Evolutionary conservation across 2,888 invertebrate genomes (phyloP).

Genomic region (Ecliptopera silaceata): DNA sequence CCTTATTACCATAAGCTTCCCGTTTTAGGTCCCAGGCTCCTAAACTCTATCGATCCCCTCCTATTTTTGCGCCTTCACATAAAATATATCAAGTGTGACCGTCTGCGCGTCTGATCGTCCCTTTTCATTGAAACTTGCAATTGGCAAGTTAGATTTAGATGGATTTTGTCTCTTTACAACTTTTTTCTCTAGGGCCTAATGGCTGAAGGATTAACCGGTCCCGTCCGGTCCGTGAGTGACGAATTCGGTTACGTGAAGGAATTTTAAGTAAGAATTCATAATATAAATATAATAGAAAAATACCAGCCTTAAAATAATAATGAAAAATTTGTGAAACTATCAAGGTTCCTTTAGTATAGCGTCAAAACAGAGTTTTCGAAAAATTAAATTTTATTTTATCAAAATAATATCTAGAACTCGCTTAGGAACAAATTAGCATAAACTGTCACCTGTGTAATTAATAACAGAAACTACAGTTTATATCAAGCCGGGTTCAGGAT

Average conservation of each 20-base stretch:
- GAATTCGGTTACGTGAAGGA: conserved; percentile 4
- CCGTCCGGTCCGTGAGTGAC: conserved; percentile 6
- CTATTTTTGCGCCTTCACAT: conserved; percentile 69
- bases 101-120: conserved; percentile 51
- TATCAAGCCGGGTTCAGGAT: conserved; percentile 32
- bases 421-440: conserved; percentile 28
- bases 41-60: conserved; percentile 76
- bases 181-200: conserved; percentile 42
- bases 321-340: no score
- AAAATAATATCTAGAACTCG: conserved; percentile 15
- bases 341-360: no score
- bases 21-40: conserved; percentile 74
- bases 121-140: conserved; percentile 76
- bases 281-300: no score
- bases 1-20: conserved; percentile 82
- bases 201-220: conserved; percentile 24
- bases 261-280: conserved; percentile 5
- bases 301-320: background rate
- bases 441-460: conserved; percentile 32
- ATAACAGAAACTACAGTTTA: conserved; percentile 33
- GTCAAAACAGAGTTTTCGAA: background rate
- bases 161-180: conserved; percentile 57
- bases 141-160: conserved; percentile 67
- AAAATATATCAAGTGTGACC: conserved; percentile 60
- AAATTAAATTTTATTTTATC: background rate